Evolutionary conservation across 2,113 vertebrate species (phyloP), one percentile per base, ranked within the genome.

Genomic region (Rhea americana): DNA sequence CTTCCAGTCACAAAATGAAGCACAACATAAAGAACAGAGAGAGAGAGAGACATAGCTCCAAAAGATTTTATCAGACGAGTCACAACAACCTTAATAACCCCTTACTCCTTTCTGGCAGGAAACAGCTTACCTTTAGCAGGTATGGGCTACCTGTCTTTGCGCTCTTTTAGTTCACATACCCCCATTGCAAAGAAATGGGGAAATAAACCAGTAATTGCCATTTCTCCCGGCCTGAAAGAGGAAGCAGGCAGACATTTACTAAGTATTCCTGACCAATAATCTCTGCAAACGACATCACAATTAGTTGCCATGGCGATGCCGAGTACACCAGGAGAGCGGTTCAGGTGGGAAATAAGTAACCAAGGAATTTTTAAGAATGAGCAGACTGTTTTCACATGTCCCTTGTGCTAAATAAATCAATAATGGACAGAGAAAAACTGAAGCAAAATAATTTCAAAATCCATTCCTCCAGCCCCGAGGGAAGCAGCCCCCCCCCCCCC

Each of bases 291-390:
- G 91, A 71, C 94, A 93, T 71, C 89, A 26, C 1, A 61, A 22
- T 4, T 13, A 2, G 87, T 96, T 94, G 79, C 94, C 82, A 87
- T 89, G 95, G 93, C 7, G 11, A 93, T 66, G 86, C 35, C 9
- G 3, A 30, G 79, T 93, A 82, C 92, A 85, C 68, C 61, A 2
- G 58, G 78, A 80, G 76, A 50, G 41, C 45, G 39, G 55, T 89
- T 94, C 76, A 50, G 92, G 90, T 91, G 89, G 85, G 82, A 67
- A 89, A 67, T 77, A 37, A 24, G 7, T 53, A 75, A 66, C 78
- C 39, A 26, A 9, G 77, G 51, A 78, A 91, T 72, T 75, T 79
- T 83, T 47, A 13, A 9, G 55, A 39, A 43, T 15, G 56, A 56
- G 48, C 58, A 15, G 7, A 47, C 22, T 58, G 30, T 7, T 8